phyloP scores from a whole-genome alignment of 2,888 invertebrate species.

The Drosophila nr. perissopoda region DNA sequence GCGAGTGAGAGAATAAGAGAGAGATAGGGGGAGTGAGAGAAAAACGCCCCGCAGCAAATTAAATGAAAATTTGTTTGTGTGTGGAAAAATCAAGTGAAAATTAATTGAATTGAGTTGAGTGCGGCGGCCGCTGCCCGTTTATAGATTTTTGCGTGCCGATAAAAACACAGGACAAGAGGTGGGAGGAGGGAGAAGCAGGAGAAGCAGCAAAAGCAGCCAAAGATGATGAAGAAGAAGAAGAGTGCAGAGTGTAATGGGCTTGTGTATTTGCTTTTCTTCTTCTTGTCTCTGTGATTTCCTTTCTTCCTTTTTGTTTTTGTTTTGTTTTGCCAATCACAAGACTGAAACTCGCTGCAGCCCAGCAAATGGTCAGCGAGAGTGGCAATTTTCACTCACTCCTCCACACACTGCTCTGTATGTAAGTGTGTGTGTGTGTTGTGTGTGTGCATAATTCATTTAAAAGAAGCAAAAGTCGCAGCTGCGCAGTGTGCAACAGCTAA shows the following conservation, averaged over 20 bases:
- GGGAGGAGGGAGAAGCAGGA: background rate
- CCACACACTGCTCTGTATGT: background rate
- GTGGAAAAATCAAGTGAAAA: conserved; percentile 83
- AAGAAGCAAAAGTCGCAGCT: conserved; percentile 71
- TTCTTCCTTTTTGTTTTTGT: conserved; percentile 33
- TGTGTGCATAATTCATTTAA: conserved; percentile 70
- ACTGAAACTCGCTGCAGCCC: conserved; percentile 57
- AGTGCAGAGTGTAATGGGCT: conserved; percentile 25
- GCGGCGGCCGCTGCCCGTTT: conserved; percentile 70
- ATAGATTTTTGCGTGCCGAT: conserved; percentile 69
- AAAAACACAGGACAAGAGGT: conserved; percentile 32
- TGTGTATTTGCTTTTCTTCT: conserved; percentile 24
- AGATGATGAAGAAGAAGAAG: conserved; percentile 26
- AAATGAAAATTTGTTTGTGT: conserved; percentile 74
- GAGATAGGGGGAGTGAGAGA: conserved; percentile 17
- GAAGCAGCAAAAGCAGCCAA: background rate
- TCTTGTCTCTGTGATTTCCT: background rate
- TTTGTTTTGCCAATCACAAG: conserved; percentile 77
- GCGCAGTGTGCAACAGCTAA: conserved; percentile 56
- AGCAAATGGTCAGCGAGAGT: conserved; percentile 65
- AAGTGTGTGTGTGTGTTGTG: background rate
- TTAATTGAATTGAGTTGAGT: conserved; percentile 84
- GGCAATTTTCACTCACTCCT: conserved; percentile 32
- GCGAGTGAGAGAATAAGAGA: conserved; percentile 8
- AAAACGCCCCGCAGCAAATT: conserved; percentile 70